Evolutionary conservation across 1,140 invertebrate species (phyloP).

Genomic region (Temnothorax longispinosus): DNA sequence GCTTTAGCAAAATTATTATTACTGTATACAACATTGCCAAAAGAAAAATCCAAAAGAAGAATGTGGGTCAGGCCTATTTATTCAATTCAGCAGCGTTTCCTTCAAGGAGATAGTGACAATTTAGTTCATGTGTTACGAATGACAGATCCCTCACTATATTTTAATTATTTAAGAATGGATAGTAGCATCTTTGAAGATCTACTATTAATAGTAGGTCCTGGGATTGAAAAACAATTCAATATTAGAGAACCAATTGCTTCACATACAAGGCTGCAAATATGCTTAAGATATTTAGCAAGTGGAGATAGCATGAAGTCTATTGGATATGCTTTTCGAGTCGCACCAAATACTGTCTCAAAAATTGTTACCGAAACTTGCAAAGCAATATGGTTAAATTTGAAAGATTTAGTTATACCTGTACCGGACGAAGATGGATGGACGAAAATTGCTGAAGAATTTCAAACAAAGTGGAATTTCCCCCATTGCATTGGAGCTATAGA

Average conservation of each 20-base stretch:
- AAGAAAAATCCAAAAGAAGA: background rate
- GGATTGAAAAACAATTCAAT: background rate
- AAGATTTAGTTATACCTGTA: background rate
- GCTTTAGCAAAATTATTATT: too few relatives aligned
- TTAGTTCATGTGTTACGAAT: background rate
- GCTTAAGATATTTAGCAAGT: background rate
- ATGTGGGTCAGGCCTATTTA: background rate
- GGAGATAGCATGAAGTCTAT: background rate
- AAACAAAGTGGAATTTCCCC: background rate
- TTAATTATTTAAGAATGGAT: background rate
- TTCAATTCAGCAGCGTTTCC: background rate
- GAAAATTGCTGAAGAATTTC: background rate
- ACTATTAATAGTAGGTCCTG: background rate
- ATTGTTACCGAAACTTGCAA: background rate
- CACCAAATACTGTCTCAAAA: background rate
- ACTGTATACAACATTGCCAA: background rate
- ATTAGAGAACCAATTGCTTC: background rate
- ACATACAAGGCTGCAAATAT: background rate
- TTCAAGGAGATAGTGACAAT: background rate
- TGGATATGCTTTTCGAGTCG: background rate
- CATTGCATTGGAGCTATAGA: background rate
- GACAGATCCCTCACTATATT: background rate
- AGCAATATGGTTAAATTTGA: background rate
- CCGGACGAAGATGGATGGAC: background rate
- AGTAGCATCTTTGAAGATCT: background rate